Evolutionary conservation across 2,888 invertebrate genomes (phyloP).

Genomic region (Phorcus lineatus): DNA sequence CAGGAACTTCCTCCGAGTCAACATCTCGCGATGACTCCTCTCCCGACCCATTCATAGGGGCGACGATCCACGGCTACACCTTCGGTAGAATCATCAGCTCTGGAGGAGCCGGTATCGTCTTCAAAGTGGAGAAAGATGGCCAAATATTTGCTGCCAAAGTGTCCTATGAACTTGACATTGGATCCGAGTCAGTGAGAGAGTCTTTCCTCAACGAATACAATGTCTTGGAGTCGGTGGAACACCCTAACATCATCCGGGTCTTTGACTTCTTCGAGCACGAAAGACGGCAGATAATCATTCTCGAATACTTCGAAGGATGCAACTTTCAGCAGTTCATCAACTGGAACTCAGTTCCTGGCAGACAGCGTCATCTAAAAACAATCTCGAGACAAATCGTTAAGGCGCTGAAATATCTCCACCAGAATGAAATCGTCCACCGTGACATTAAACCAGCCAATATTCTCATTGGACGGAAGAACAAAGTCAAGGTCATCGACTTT

Average conservation of each 20-base stretch:
- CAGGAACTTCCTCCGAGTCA: too few species aligned
- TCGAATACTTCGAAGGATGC: not conserved
- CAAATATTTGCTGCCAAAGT: not conserved
- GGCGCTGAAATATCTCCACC: not conserved
- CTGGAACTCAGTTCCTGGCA: not conserved
- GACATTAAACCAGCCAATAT: slow-evolving; percentile 1
- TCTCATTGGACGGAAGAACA: not conserved
- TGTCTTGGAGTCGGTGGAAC: not conserved
- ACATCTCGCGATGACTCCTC: too few species aligned
- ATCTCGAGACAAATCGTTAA: not conserved
- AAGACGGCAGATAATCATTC: not conserved
- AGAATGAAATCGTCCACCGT: not conserved
- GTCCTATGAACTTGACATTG: not conserved
- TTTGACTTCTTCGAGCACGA: not conserved
- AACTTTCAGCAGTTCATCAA: not conserved
- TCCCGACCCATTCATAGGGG: not conserved
- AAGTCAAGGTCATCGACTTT: not conserved
- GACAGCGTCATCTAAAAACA: not conserved
- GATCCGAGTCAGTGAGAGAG: not conserved
- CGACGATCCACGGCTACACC: not conserved
- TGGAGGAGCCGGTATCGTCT: not conserved
- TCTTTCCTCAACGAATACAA: not conserved
- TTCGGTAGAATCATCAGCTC: not conserved
- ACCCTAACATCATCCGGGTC: not conserved
- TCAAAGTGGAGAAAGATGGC: not conserved